Evolutionary conservation across 37 sponge, comb jelly and placozoan genomes (phyloP).

Genomic region (Oscarella lobularis): DNA sequence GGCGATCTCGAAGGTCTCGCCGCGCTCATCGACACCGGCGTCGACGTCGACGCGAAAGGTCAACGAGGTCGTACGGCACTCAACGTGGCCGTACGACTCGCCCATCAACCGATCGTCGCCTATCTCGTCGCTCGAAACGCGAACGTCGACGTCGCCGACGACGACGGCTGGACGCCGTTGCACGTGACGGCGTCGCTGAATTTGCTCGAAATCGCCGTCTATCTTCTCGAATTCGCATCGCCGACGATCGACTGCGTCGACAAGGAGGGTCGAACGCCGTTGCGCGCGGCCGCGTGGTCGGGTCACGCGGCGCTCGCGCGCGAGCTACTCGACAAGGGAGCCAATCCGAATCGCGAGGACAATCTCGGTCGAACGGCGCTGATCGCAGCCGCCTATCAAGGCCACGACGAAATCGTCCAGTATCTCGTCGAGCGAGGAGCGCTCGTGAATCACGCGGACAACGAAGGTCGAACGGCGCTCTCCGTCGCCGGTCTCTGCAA

Average conservation of each 20-base stretch:
- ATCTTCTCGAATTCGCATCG: neutral
- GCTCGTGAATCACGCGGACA: neutral
- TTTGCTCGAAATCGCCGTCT: neutral
- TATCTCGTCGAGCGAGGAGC: neutral
- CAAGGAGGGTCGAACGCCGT: neutral
- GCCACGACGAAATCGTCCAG: neutral
- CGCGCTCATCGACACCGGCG: neutral
- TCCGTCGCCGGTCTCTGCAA: neutral
- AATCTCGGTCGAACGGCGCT: neutral
- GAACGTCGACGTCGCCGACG: neutral
- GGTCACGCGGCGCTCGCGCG: neutral
- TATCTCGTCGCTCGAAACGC: neutral
- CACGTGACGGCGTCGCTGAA: neutral
- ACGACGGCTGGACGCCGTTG: neutral
- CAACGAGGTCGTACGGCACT: neutral
- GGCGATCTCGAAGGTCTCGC: neutral
- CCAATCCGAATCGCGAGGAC: neutral
- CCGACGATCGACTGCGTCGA: neutral
- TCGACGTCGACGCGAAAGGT: neutral
- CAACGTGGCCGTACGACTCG: neutral
- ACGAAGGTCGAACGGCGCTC: neutral
- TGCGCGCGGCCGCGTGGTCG: neutral
- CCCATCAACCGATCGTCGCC: neutral
- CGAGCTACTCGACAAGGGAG: neutral
- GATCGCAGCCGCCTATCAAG: neutral